These are phyloP conservation scores for Tupaia chinensis DNA, from an alignment of 2,113 vertebrate genomes.

Conservation along the genomic window DNA sequence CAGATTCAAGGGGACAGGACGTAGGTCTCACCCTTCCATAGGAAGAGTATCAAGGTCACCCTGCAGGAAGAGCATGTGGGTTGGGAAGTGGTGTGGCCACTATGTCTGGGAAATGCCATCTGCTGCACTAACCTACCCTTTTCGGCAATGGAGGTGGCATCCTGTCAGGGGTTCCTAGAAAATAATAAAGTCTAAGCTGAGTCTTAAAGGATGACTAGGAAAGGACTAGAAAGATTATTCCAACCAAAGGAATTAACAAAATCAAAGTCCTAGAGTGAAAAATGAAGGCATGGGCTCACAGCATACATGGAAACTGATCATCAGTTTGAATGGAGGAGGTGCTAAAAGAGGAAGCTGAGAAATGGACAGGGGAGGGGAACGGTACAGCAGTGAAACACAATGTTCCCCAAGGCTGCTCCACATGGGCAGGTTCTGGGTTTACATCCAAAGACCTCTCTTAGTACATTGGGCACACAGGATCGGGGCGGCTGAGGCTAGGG, in stretches of 20 bases:
- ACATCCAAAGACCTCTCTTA: too few species aligned
- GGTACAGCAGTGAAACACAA: too few species aligned
- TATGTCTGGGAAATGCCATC: not conserved
- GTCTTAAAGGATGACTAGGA: not conserved
- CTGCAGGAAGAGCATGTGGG: not conserved
- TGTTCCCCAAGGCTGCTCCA: too few species aligned
- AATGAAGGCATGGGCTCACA: not conserved
- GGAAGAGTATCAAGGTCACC: not conserved
- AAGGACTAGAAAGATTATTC: not conserved
- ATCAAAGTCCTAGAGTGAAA: not conserved
- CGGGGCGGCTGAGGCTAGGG: too few species aligned
- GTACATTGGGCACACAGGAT: too few species aligned
- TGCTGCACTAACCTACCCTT: not conserved
- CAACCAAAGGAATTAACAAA: not conserved
- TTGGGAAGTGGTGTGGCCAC: not conserved
- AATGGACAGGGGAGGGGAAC: not conserved
- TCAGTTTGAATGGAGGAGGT: not conserved
- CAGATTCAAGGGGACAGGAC: not conserved
- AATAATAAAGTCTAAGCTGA: not conserved
- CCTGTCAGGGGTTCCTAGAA: not conserved
- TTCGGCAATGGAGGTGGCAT: not conserved
- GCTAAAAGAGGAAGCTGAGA: not conserved
- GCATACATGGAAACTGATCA: not conserved
- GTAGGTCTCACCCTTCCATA: not conserved
- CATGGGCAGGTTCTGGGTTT: too few species aligned